Evolutionary conservation across 2,113 vertebrate species (phyloP), one percentile per base, ranked within the genome.

Genomic region (Orientallactaga bullata): DNA sequence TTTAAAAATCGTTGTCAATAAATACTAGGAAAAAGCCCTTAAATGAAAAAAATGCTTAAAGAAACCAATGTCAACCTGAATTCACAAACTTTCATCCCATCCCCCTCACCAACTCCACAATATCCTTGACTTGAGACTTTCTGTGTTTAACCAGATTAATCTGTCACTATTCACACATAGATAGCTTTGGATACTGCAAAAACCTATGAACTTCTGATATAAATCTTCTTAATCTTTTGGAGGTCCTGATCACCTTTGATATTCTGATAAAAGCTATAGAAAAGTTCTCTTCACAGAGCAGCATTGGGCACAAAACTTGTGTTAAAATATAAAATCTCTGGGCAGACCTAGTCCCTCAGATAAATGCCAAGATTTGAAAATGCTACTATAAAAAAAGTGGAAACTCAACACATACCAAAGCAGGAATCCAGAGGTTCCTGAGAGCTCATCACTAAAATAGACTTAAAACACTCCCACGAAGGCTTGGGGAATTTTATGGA

Each of bases 251-350:
- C 0, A 65, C 7, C 0, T 95, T 79, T 32, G 17, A 55, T 80
- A 23, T 79, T 83, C 21, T 68, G 37, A 86, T 79, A 90, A 85
- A 85, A 85, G 0, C 21, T 82, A 71, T n/a, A 85, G 37, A 58
- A 47, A 83, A 26, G 88, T 6, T 42, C 24, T 89, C 20, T 68
- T 39, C 13, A 42, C 79, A 86, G 76, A 89, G 21, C 89, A 39
- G 15, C 7, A 79, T 0, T 87, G 28, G 85, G n/a, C 73, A 81
- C 68, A 5, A 78, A 96, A 65, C 65, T 77, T 92, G 3, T 84
- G 88, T 35, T 83, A 16, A 63, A 23, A 88, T 71, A 63, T 28
- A 95, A 90, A 35, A 20, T 94, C 39, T 87, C 32, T 63, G 37
- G 18, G 39, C 1, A 91, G 81, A 91, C 21, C 76, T 5, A 89